Evolutionary conservation across 2,797 vertebrate species (phyloP).

Genomic region (Trematomus bernacchii): DNA sequence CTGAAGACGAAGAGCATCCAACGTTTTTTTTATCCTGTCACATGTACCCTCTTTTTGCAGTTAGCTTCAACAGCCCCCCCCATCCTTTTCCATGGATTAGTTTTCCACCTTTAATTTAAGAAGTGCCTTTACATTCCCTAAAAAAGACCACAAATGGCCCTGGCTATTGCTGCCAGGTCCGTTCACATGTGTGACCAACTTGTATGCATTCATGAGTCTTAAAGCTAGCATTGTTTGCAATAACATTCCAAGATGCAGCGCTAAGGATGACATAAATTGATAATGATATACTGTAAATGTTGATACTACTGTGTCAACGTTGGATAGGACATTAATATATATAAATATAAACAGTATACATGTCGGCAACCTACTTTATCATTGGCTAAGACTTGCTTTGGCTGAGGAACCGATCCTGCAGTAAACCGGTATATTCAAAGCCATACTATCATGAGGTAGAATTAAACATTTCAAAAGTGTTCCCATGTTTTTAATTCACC

Average conservation of each 20-base stretch:
- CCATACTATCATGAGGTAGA: conserved; percentile 50
- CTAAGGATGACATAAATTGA: conserved; percentile 44
- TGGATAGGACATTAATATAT: conserved; percentile 54
- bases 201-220: conserved; percentile 63
- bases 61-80: conserved; percentile 52
- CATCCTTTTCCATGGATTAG: conserved; percentile 49
- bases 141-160: conserved; percentile 58
- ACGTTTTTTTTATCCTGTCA: conserved; percentile 44
- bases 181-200: conserved; percentile 52
- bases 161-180: conserved; percentile 28
- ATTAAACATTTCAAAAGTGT: conserved; percentile 43
- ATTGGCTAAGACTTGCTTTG: conserved; percentile 54
- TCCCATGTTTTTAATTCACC: conserved; percentile 44
- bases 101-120: conserved; percentile 82
- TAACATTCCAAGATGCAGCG: conserved; percentile 76
- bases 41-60: conserved; percentile 57
- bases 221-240: conserved; percentile 69
- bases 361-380: conserved; percentile 51
- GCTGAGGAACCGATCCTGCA: conserved; percentile 38
- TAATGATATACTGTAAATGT: conserved; percentile 50
- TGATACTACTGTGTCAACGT: conserved; percentile 51
- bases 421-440: conserved; percentile 51
- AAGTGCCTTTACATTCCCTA: conserved; percentile 88
- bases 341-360: conserved; percentile 5
- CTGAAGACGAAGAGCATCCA: conserved; percentile 77